A percentile compares a stretch with the other conserved stretches of the same genome.
These are phyloP conservation scores for Brachylomia viminalis DNA, from an alignment of 2,888 invertebrate species.

Conservation along the genomic window DNA sequence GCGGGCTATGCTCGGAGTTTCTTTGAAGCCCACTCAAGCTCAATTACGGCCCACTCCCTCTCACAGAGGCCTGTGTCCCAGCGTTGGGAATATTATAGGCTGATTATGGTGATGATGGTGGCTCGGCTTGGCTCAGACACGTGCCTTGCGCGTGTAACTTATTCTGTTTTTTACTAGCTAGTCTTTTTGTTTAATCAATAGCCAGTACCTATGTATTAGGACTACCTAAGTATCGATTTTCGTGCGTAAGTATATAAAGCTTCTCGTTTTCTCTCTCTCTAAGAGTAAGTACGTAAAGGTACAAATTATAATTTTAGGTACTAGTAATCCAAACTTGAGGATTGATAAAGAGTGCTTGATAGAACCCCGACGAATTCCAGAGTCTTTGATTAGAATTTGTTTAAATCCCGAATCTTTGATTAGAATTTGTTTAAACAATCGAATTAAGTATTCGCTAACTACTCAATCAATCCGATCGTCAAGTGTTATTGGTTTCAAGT, in stretches of 20 bases:
- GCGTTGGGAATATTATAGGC: no score
- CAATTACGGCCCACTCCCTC: no score
- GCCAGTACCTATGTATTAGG: neutral
- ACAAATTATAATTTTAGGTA: neutral
- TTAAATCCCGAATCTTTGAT: neutral
- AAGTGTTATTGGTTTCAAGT: slow-evolving; percentile 11
- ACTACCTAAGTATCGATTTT: neutral
- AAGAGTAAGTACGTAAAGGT: neutral
- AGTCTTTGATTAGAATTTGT: no score
- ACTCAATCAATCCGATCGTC: neutral
- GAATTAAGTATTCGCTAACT: slow-evolving; percentile 1
- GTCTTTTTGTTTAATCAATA: neutral
- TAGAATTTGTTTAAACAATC: slow-evolving; percentile 8
- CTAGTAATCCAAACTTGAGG: neutral
- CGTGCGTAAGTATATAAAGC: neutral
- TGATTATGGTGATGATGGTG: no score
- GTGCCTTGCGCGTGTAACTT: neutral
- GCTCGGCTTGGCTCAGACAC: neutral
- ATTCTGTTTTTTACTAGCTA: neutral
- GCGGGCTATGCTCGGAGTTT: no score
- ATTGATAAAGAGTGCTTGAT: slow-evolving; percentile 3
- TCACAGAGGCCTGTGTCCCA: no score
- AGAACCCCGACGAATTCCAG: neutral
- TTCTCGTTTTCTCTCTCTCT: neutral
- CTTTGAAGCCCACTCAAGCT: no score